Base-by-base conservation (phyloP, 2,113 vertebrate species). In the Rhipidura dahli region DNA sequence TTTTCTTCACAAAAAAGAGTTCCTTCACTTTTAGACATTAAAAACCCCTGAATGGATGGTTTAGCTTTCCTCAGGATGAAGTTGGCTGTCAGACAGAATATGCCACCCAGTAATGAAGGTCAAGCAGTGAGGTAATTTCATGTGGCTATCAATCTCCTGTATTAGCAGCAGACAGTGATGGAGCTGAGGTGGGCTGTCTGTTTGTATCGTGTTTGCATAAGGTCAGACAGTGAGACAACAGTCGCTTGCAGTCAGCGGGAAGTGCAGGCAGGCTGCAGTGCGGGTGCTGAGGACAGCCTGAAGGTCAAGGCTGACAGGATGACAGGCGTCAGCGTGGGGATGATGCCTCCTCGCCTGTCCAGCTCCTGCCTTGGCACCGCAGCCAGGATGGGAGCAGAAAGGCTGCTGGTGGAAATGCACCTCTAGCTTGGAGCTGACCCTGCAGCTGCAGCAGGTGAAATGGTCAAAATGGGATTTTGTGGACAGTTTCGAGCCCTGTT, bases 231-330 rank as follows among this genome's bases (percentile, higher is more conserved):
- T 79, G 94, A 98, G 98, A 98, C 97, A 98, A 93, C 87, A 97
- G 94, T 98, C 94, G 97, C 97, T 98, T 86, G 94, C 91, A 98
- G 97, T 98, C 97, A 97, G 90, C 69, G 94, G 97, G 97, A 95
- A 97, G 97, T 96, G 90, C 89, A 35, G 69, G 89, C 95, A 75
- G 93, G 95, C 90, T 96, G 94, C 42, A 71, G 95, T 93, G 95
- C 95, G 88, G 96, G 96, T 91, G 97, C 96, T 45, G 87, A 93
- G 93, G 93, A 94, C 92, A 97, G 98, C 98, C 98, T 96, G 96
- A 95, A 98, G 98, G 98, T 98, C 94, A 81, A 83, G 95, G 85
- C 97, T 99, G 98, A 99, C 98, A 98, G 97, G 95, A 98, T 98
- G 98, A 99, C 98, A 99, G 97, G 97, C 98, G 80, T 98, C 98